Evolutionary conservation across 1,140 invertebrate species (phyloP), one percentile per base, ranked within the genome.

Genomic region (Aphis craccivora): DNA sequence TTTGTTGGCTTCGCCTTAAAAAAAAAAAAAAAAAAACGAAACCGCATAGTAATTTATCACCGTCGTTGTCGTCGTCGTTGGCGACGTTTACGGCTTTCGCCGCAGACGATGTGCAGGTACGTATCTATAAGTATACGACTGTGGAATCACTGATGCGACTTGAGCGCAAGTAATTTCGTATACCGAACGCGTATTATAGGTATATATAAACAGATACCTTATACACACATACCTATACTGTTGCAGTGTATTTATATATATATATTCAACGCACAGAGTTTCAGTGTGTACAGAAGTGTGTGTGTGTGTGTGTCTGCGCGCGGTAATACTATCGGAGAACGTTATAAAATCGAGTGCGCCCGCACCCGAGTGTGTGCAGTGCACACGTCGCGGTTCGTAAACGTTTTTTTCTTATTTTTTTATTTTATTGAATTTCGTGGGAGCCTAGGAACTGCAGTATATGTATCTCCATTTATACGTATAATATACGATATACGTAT

Each of bases 111-210:
- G 35, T 37, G 81, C 37, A 40, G 37, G 37, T 83, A n/a, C 30
- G 60, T 35, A 67, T 25, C 25, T 30, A 30, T 60, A 35, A 37
- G 37, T 22, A 83, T 43, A 84, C 83, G 83, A 40, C 35, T 84
- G 83, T 37, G 83, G 83, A 84, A 84, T 84, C 83, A 84, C 83
- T 84, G 83, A 84, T 84, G 83, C 83, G 83, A 84, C 37, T 84
- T 84, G 22, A 84, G 81, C 81, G 81, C 37, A 83, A 84, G 40
- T 83, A 37, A 83, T 83, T 37, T 37, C 81, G 81, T 83, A 83
- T 40, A 84, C 40, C 37, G n/a, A 76, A 76, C 60, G 60, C 60
- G 40, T 84, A 83, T 83, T 84, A 43, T 84, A 83, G n/a, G 76
- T 81, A 76, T 83, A 83, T 40, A 76, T 14, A 60, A 30, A 60